Conservation (phyloP, 2,797 vertebrate species). For the Sebastes trivittatus region DNA sequence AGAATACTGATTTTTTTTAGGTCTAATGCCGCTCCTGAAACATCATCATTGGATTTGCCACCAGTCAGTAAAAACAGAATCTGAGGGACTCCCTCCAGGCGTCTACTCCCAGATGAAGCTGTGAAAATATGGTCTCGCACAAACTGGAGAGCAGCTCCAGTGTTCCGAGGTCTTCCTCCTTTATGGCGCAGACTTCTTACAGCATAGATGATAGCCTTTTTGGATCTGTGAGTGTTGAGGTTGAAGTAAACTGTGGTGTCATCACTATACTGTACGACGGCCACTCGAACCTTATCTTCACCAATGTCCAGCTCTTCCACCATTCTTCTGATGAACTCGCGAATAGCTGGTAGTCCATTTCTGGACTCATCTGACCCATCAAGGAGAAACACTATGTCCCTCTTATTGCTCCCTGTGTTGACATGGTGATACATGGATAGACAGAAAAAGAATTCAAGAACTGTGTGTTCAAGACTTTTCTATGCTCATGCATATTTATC, state of each 20-base stretch:
- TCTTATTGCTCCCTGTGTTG: constrained; percentile 70
- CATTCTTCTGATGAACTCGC: constrained; percentile 82
- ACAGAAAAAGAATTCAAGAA: constrained; percentile 51
- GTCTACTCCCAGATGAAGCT: constrained; percentile 76
- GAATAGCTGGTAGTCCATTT: constrained; percentile 79
- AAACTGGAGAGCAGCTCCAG: constrained; percentile 78
- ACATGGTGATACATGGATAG: constrained; percentile 63
- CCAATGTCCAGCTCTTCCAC: constrained; percentile 74
- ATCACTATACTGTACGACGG: constrained; percentile 79
- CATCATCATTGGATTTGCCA: constrained; percentile 79
- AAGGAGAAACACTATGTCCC: constrained; percentile 84
- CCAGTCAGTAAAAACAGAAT: constrained; percentile 80
- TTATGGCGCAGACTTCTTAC: constrained; percentile 79
- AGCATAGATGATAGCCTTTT: constrained; percentile 76
- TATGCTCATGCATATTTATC: constrained; percentile 9
- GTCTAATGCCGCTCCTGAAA: constrained; percentile 60
- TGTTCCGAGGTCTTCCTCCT: constrained; percentile 77
- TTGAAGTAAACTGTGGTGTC: constrained; percentile 70
- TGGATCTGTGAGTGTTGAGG: constrained; percentile 75
- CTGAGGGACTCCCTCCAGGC: constrained; percentile 75
- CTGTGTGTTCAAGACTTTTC: constrained; percentile 35
- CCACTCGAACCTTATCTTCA: constrained; percentile 72
- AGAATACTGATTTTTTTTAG: constrained; percentile 72
- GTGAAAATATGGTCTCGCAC: constrained; percentile 74
- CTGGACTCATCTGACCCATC: constrained; percentile 81